A percentile compares a stretch with the other conserved stretches of the same genome.
phyloP scores from a whole-genome alignment of 1,140 invertebrate genomes.

The Zaprionus africanus region DNA sequence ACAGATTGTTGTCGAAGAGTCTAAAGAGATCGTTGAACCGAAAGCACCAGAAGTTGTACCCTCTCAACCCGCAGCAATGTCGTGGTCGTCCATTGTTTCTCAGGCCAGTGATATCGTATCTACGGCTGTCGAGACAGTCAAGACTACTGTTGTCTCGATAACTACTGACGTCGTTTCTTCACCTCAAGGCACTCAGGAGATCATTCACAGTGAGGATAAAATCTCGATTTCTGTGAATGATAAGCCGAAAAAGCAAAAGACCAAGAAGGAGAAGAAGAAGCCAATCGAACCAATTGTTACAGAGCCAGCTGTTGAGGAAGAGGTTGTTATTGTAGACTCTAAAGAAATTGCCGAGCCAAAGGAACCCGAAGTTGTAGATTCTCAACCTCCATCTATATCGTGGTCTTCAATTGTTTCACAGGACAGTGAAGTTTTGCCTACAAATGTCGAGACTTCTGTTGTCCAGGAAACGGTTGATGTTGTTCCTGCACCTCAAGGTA shows the following conservation, averaged over 20 bases:
- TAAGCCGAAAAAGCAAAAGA: slow-evolving; percentile 44
- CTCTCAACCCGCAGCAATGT: background rate
- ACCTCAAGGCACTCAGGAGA: background rate
- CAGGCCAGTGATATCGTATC: slow-evolving; percentile 20
- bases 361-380: slow-evolving; percentile 3
- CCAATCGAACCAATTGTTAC: slow-evolving; percentile 10
- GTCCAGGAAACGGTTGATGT: background rate
- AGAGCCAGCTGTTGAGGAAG: slow-evolving; percentile 8
- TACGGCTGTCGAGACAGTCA: background rate
- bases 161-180: slow-evolving; percentile 6
- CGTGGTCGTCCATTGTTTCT: slow-evolving; percentile 48
- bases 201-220: slow-evolving; percentile 19
- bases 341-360: background rate
- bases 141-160: background rate
- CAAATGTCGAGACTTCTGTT: background rate
- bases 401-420: slow-evolving; percentile 27
- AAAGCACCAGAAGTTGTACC: background rate
- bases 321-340: background rate
- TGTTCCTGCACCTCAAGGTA: background rate
- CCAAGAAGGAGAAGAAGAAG: slow-evolving; percentile 43
- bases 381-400: background rate
- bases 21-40: background rate
- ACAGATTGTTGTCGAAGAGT: background rate
- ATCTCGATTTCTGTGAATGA: slow-evolving; percentile 37
- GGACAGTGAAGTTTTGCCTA: background rate